These are phyloP conservation scores for Nineta flava DNA, from an alignment of 2,888 invertebrate genomes.

Conservation along the genomic window DNA sequence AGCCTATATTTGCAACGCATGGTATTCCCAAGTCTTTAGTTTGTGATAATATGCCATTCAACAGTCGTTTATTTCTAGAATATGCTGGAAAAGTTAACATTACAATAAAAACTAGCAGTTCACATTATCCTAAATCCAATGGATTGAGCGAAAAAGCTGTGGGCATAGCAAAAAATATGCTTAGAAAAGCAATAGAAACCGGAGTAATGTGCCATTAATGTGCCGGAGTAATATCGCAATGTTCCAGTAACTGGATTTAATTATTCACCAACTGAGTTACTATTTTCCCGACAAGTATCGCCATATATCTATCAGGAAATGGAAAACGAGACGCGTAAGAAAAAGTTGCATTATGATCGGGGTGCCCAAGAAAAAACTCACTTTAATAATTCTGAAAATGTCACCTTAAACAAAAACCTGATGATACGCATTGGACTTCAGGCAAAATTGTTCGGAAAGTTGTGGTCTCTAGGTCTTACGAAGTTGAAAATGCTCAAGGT, in stretches of 20 bases:
- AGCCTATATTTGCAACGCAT: conserved; percentile 11
- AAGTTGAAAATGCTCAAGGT: neutral
- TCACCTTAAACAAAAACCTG: neutral
- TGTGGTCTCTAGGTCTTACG: neutral
- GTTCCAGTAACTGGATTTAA: neutral
- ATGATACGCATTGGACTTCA: neutral
- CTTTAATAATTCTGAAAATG: neutral
- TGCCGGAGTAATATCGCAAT: neutral
- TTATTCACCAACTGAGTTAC: neutral
- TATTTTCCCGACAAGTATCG: neutral
- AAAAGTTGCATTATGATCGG: neutral
- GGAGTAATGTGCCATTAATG: neutral
- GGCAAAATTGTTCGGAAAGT: neutral
- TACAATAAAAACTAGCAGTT: neutral
- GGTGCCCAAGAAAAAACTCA: neutral
- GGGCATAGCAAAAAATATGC: conserved; percentile 1
- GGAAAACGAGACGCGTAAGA: neutral
- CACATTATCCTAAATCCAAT: neutral
- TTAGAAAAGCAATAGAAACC: neutral
- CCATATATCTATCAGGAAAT: neutral
- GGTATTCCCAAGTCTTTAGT: conserved; percentile 11
- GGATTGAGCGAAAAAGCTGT: conserved; percentile 1
- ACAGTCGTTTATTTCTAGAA: neutral
- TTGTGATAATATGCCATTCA: conserved; percentile 9
- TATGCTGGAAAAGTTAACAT: neutral